Base-by-base conservation (phyloP, 1,140 invertebrate genomes). In the Drosophila triauraria region DNA sequence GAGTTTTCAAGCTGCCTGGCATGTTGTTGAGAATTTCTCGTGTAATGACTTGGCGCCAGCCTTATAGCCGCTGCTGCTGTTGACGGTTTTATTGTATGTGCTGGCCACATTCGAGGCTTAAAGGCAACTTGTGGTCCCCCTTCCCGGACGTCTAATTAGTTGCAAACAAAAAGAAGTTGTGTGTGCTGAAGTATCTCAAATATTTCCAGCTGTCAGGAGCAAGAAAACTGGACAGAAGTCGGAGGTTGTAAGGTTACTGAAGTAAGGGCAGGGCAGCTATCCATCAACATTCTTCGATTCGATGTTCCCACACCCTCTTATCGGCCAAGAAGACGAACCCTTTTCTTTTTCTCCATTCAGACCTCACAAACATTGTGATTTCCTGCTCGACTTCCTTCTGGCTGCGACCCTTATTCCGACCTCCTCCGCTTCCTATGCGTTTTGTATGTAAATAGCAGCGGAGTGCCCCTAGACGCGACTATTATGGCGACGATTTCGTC, bases 191-290 rank as follows among this genome's bases (percentile, higher is more conserved):
- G 80, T 79, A 69, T 75, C 46, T 48, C 46, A 61, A 83, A 79
- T 75, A 83, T 82, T 78, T 83, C 48, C 78, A 75, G 59, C 75
- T 79, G 80, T 83, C 80, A 79, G 30, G 32, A 64, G 62, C 51
- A 62, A n/a, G 12, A n/a, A 20, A 25, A 62, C 9, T 58, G 51
- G 25, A 58, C 61, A 58, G 20, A 38, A 17, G 32, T 13, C 9
- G 17, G 17, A n/a, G n/a, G 10, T 35, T 44, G 17, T 4, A 32
- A 48, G 10, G 9, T 30, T 13, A 23, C 13, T 4, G 23, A 27
- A 15, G 27, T 15, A n/a, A 32, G 15, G 40, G 17, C 32, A 42
- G 25, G 27, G 30, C 32, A 51, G 32, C 54, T 15, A 35, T 46
- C 10, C 27, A 53, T 54, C 59, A 23, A 25, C 13, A 46, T 46